Base-by-base conservation (phyloP, 2,888 invertebrate genomes). In the Chrysomela aeneicollis region DNA sequence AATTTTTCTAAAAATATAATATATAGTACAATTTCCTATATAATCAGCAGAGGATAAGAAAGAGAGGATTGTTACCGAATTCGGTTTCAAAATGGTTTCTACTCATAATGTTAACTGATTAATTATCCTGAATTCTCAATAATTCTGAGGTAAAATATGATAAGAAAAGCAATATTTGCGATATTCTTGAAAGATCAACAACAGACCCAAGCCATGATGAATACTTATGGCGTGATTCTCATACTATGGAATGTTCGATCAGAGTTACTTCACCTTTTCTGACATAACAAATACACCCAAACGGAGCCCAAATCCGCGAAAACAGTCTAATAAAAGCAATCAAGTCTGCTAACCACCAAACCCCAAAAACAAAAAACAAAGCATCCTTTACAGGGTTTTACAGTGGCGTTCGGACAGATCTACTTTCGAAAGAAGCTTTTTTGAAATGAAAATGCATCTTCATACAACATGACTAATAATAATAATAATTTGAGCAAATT, bases 231-330 rank as follows among this genome's bases (percentile, higher is more conserved):
- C 42, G 42, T 42, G 42, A 42, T 12, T 42, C n/a, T 42, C 42
- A 3, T 42, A 42, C 15, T 12, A 42, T 42, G 42, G 42, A 42
- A 42, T 42, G 42, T 42, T 42, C 42, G 42, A 15, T 2, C 22
- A 15, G 26, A 46, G 57, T 57, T 57, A 57, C 46, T 57, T 57
- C 57, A 57, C 46, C 57, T 42, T 15, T 46, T 57, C 47, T 57
- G 57, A 57, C 57, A 46, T 57, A 57, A 57, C 57, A 22, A 57
- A 57, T 30, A 42, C 42, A 42, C 42, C 42, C 15, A 42, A 42
- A n/a, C 42, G 42, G 42, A 35, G 42, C 42, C 46, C 26, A 17
- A 22, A 46, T 30, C 46, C 57, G 15, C 35, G 57, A 57, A 47
- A 57, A 37, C 54, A 42, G 42, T 30, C 26, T 12, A 55, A 55